Evolutionary conservation across 2,888 invertebrate species (phyloP), one percentile per base, ranked within the genome.

Genomic region (Parthenolecanium corni): DNA sequence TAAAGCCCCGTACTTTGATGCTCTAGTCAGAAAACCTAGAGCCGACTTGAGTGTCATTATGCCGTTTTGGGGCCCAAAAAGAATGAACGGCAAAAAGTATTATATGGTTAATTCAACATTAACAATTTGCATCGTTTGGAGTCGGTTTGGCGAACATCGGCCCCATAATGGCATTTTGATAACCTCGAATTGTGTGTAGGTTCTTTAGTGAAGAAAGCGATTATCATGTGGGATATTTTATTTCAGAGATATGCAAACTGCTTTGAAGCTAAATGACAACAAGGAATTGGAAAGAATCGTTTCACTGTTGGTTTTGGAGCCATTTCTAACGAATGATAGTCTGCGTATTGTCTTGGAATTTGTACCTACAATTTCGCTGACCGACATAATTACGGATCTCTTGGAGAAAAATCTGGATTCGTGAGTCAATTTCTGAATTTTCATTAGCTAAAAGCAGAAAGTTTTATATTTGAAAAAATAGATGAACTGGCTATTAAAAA

Each of bases 331-430:
- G 14, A 40, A 38, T 9, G 61, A 61, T 21, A 51, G 49, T 2
- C 38, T 61, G 4, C 47, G 49, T 23, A 49, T 61, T 9, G 49
- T 61, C 23, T 38, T 61, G 16, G 61, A 61, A 61, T 61, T 61
- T 24, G 61, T 40, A 20, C 51, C 36, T 14, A 51, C 40, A 21
- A 49, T 23, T 51, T 61, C 51, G 36, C 40, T 61, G 20, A 49
- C 61, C 6, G 61, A 61, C 49, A 38, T 61, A 14, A 61, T 61
- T 5, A 61, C 51, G 3, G 61, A 61, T 24, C 18, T 61, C 38
- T 51, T 61, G 49, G 49, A 49, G 21, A 61, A 24, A 21, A 51
- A 61, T 16, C 31, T 61, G 36, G 40, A 51, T 18, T 36, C 20
- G 61, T 61, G 23, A n/a, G 31, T 57, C 46, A 2, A 38, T 40